These are phyloP conservation scores for Emydoidea blandingii DNA, from an alignment of 2,797 vertebrate genomes.

Conservation along the genomic window DNA sequence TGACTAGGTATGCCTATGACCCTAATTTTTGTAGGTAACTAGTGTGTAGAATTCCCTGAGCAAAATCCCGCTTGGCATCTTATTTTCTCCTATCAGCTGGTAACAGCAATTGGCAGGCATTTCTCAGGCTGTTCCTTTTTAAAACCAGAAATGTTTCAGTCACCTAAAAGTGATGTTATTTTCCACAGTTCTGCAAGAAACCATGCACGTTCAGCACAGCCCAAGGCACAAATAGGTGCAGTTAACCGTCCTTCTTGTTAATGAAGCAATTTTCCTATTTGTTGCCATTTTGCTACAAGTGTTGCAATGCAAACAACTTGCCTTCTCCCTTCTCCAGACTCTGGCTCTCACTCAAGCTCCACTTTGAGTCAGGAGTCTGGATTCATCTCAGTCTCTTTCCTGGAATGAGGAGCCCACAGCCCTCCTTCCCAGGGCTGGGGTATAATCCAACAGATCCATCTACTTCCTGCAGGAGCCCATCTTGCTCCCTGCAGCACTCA, in stretches of 20 bases:
- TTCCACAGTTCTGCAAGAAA: background rate
- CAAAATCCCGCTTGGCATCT: background rate
- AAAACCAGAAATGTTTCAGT: background rate
- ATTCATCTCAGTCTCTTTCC: background rate
- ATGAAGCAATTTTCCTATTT: background rate
- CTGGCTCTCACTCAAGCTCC: background rate
- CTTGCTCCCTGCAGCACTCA: too few relatives aligned
- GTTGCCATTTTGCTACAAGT: accelerated
- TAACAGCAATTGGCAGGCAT: background rate
- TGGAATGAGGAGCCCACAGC: background rate
- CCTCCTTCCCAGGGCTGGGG: background rate
- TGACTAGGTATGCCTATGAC: background rate
- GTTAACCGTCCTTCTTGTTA: background rate
- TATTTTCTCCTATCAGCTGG: background rate
- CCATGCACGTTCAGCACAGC: background rate
- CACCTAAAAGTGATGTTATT: background rate
- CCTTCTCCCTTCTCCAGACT: background rate
- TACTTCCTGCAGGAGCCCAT: background rate
- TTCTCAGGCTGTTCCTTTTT: background rate
- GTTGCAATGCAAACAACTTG: background rate
- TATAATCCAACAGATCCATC: background rate
- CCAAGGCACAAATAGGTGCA: background rate
- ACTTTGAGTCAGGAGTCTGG: background rate
- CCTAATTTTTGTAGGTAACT: background rate
- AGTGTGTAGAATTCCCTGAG: background rate